Evolutionary conservation across 2,888 invertebrate species (phyloP).

Genomic region (Stenodera caucasica): DNA sequence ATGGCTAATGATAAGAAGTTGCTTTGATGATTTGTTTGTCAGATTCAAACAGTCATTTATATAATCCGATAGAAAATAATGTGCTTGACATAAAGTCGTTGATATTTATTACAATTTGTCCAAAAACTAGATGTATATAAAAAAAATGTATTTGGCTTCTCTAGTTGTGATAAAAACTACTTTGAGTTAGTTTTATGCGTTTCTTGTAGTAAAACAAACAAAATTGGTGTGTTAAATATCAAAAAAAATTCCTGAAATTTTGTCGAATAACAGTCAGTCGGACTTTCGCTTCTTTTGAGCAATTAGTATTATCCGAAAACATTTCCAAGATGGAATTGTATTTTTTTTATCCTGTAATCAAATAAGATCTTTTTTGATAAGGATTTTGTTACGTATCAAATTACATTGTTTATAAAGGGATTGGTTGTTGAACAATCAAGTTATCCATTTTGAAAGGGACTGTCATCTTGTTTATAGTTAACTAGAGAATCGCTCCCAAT

Average conservation of each 20-base stretch:
- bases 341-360: too few relatives aligned
- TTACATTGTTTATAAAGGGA: slow-evolving; percentile 14
- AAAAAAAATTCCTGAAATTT: not conserved
- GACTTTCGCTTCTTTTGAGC: not conserved
- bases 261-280: not conserved
- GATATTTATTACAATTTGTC: slow-evolving; percentile 2
- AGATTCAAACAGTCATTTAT: not conserved
- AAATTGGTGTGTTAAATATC: not conserved
- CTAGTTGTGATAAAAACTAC: not conserved
- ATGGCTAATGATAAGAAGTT: not conserved
- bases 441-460: slow-evolving; percentile 23
- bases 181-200: not conserved
- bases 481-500: too few relatives aligned
- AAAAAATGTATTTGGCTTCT: not conserved
- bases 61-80: not conserved
- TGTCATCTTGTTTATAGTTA: slow-evolving; percentile 10
- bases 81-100: not conserved
- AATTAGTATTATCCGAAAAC: not conserved
- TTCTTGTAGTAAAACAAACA: not conserved
- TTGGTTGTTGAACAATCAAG: slow-evolving; percentile 18
- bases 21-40: not conserved
- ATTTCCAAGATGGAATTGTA: not conserved
- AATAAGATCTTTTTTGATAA: too few relatives aligned
- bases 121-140: not conserved
- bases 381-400: not conserved